Percentiles rank a stretch among this genome's conserved stretches.
phyloP scores from a whole-genome alignment of 2,888 invertebrate species.

The Ethmia dodecea region DNA sequence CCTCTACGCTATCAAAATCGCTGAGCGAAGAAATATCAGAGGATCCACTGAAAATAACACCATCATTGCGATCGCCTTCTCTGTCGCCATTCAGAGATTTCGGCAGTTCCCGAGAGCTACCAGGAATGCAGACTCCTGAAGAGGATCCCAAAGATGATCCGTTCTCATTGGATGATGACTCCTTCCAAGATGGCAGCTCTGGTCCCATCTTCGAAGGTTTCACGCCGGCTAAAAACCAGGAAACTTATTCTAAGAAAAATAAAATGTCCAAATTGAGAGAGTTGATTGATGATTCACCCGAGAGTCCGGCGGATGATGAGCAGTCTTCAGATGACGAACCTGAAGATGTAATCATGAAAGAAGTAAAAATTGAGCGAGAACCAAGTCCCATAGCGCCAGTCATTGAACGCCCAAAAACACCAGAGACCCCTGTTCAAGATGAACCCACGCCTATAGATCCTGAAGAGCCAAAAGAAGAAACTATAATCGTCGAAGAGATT shows the following conservation, averaged over 20 bases:
- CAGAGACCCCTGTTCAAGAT: slow-evolving; percentile 32
- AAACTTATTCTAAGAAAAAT: slow-evolving; percentile 72
- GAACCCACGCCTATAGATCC: slow-evolving; percentile 5
- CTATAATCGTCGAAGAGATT: slow-evolving; percentile 1
- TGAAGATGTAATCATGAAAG: slow-evolving; percentile 43
- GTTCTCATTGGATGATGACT: slow-evolving; percentile 79
- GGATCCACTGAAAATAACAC: slow-evolving; percentile 47
- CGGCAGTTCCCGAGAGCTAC: slow-evolving; percentile 69
- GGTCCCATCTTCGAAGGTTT: slow-evolving; percentile 75
- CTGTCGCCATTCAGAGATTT: slow-evolving; percentile 67
- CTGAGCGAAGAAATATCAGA: slow-evolving; percentile 77
- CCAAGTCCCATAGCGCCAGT: slow-evolving; percentile 34
- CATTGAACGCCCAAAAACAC: slow-evolving; percentile 32
- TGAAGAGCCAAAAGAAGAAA: slow-evolving; percentile 6
- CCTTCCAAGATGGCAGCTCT: slow-evolving; percentile 74
- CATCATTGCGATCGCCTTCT: slow-evolving; percentile 56
- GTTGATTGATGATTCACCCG: slow-evolving; percentile 69
- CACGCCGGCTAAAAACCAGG: slow-evolving; percentile 75
- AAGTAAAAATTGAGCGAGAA: slow-evolving; percentile 31
- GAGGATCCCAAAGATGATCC: slow-evolving; percentile 79
- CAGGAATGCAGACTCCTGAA: slow-evolving; percentile 79
- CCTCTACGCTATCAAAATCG: slow-evolving; percentile 61
- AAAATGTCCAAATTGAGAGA: slow-evolving; percentile 66
- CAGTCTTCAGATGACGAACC: slow-evolving; percentile 69
- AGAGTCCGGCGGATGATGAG: slow-evolving; percentile 72